A percentile compares a stretch with the other conserved stretches of the same genome.
phyloP scores from a whole-genome alignment of 2,888 invertebrate genomes.

The Clitarchus hookeri region DNA sequence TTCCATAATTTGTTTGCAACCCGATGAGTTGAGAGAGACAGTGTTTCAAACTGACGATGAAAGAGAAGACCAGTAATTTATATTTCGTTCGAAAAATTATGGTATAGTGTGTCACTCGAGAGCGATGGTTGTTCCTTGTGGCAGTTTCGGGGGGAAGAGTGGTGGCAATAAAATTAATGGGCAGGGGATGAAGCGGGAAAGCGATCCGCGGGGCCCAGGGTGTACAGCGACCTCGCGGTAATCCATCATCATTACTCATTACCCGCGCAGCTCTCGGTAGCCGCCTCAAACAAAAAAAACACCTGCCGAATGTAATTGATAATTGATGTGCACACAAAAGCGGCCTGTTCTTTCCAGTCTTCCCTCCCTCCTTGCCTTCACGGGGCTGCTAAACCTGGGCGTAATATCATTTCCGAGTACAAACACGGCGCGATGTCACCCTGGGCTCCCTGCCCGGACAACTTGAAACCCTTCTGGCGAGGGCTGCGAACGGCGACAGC shows the following conservation, averaged over 20 bases:
- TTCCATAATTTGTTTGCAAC: too few relatives aligned
- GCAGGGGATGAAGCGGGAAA: neutral
- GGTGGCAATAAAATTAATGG: conserved; percentile 1
- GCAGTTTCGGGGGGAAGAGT: neutral
- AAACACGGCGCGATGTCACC: too few relatives aligned
- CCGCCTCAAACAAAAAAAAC: neutral
- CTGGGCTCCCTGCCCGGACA: too few relatives aligned
- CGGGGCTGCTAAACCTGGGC: neutral
- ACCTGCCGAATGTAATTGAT: neutral
- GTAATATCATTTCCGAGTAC: neutral
- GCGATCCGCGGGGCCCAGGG: neutral
- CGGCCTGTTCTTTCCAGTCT: neutral
- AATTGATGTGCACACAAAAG: neutral
- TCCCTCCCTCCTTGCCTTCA: too few relatives aligned
- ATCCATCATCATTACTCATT: conserved; percentile 14
- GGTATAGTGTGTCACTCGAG: too few relatives aligned
- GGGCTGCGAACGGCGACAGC: too few relatives aligned
- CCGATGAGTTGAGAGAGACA: too few relatives aligned
- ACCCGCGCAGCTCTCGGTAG: too few relatives aligned
- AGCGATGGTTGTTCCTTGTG: neutral
- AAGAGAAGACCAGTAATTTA: too few relatives aligned
- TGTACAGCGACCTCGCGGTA: neutral
- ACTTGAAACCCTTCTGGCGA: too few relatives aligned
- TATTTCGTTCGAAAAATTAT: too few relatives aligned
- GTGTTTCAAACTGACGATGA: too few relatives aligned